phyloP scores from a whole-genome alignment of 2,797 vertebrate species.

The Myripristis murdjan region DNA sequence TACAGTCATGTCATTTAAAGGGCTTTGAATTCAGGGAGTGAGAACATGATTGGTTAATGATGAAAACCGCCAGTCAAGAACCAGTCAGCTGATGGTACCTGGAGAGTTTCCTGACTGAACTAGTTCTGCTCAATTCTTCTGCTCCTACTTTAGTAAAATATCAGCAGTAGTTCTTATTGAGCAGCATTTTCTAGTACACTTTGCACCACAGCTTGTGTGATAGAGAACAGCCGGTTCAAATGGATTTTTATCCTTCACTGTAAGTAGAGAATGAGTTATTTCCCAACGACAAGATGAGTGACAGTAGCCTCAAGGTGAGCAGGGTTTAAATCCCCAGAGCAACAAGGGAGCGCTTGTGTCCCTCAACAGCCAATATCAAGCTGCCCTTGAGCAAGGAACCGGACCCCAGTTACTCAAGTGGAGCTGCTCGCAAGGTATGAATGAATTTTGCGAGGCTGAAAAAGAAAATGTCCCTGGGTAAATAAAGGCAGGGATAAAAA shows the following conservation, averaged over 20 bases:
- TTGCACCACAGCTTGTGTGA: not conserved
- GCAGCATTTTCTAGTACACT: too few species aligned
- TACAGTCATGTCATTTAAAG: too few species aligned
- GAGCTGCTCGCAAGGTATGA: conserved; percentile 26
- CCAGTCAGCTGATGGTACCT: too few species aligned
- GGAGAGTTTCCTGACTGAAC: too few species aligned
- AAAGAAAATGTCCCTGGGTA: conserved; percentile 15
- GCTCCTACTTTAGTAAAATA: too few species aligned
- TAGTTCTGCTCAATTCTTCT: too few species aligned
- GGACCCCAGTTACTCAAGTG: not conserved
- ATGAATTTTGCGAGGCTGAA: not conserved
- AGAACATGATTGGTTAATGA: too few species aligned
- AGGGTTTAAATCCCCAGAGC: conserved; percentile 24
- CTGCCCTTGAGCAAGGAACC: conserved; percentile 39
- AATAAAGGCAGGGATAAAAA: conserved; percentile 17
- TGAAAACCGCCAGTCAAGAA: too few species aligned
- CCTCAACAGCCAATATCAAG: conserved; percentile 4
- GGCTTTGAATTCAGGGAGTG: too few species aligned
- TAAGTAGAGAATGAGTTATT: not conserved
- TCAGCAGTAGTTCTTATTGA: too few species aligned
- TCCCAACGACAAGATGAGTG: conserved; percentile 28
- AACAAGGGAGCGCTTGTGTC: conserved; percentile 7
- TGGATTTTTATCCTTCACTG: conserved; percentile 1
- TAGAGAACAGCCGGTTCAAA: conserved; percentile 16
- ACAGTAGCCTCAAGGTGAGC: conserved; percentile 13